phyloP scores from a whole-genome alignment of 2,113 vertebrate species.

The Garra rufa region DNA sequence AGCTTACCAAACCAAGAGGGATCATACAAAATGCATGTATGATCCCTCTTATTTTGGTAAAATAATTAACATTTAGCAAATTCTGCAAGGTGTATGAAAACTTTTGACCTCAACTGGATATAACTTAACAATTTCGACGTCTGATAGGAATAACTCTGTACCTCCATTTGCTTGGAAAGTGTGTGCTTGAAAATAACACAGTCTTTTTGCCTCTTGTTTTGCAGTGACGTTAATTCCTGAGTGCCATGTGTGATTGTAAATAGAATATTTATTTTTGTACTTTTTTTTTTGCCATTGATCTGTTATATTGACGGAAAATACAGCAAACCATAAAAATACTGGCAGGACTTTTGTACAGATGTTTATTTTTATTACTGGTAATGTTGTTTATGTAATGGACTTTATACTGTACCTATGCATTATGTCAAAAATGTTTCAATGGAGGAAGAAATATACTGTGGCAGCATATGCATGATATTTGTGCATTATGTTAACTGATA shows the following conservation, averaged over 20 bases:
- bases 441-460: slow-evolving; percentile 67
- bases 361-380: slow-evolving; percentile 75
- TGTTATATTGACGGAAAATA: slow-evolving; percentile 62
- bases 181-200: slow-evolving; percentile 64
- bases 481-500: slow-evolving; percentile 78
- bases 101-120: too few species aligned
- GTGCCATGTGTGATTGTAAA: slow-evolving; percentile 79
- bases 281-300: slow-evolving; percentile 60
- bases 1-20: too few species aligned
- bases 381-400: slow-evolving; percentile 72
- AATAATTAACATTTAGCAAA: too few species aligned
- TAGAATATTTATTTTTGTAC: slow-evolving; percentile 86
- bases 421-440: slow-evolving; percentile 70
- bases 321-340: slow-evolving; percentile 60
- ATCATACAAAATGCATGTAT: too few species aligned
- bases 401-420: slow-evolving; percentile 72
- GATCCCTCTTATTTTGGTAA: too few species aligned
- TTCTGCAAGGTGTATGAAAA: too few species aligned
- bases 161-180: slow-evolving; percentile 27
- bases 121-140: too few species aligned
- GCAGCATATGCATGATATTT: slow-evolving; percentile 81
- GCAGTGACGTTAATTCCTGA: slow-evolving; percentile 81
- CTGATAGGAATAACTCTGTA: not conserved
- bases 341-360: slow-evolving; percentile 73
- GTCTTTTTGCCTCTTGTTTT: slow-evolving; percentile 67